Conservation (phyloP, 2,113 vertebrate genomes). For the Heterotis niloticus region DNA sequence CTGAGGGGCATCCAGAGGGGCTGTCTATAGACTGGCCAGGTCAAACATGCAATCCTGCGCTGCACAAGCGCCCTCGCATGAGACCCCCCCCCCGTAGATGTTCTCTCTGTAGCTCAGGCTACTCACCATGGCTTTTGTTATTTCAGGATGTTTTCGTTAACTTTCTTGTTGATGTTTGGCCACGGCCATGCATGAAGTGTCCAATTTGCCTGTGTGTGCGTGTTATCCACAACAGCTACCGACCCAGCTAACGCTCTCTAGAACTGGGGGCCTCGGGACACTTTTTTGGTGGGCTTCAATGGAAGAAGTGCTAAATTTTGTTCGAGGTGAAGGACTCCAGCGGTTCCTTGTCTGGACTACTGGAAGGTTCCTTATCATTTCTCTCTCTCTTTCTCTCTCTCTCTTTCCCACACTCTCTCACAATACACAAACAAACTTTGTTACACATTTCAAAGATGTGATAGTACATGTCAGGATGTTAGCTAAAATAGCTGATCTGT, state of each 20-base stretch:
- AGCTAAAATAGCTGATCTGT: conserved; percentile 59
- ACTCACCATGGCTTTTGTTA: conserved; percentile 67
- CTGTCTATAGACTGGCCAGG: not conserved
- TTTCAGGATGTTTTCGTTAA: conserved; percentile 89
- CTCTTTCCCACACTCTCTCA: conserved; percentile 46
- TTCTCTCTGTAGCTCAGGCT: conserved; percentile 79
- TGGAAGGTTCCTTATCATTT: conserved; percentile 79
- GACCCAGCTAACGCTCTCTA: conserved; percentile 81
- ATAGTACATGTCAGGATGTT: conserved; percentile 52
- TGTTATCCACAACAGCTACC: conserved; percentile 94
- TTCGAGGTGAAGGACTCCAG: conserved; percentile 86
- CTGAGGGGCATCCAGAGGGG: not conserved
- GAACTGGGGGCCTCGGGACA: conserved; percentile 88
- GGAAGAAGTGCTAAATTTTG: conserved; percentile 93
- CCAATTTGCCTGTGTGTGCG: conserved; percentile 92
- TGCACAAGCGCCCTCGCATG: conserved; percentile 55
- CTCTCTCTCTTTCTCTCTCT: conserved; percentile 48
- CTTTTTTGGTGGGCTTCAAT: conserved; percentile 81
- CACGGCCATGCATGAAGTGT: conserved; percentile 43
- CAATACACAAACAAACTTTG: conserved; percentile 64
- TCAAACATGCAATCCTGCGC: not conserved
- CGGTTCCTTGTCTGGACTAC: conserved; percentile 94
- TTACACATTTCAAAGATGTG: conserved; percentile 66
- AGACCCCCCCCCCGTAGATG: conserved; percentile 71
- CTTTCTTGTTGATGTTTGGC: conserved; percentile 59